Conservation (phyloP, 2,888 invertebrate genomes). For the Apodemia duryi region DNA sequence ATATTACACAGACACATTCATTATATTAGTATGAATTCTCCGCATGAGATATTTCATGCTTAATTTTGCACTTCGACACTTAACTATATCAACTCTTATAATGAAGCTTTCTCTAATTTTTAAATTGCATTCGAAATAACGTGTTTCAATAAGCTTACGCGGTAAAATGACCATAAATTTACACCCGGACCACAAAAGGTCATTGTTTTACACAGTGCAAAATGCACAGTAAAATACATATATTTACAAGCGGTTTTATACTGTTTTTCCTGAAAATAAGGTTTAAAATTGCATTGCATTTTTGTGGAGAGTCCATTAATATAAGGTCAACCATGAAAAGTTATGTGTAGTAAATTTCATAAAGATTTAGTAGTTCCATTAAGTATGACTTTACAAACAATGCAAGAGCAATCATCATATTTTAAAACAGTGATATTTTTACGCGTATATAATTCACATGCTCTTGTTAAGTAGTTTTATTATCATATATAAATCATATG, state of each 20-base stretch:
- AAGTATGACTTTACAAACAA: slow-evolving; percentile 24
- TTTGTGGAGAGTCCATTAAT: slow-evolving; percentile 6
- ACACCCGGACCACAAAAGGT: slow-evolving; percentile 39
- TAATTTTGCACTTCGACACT: not conserved
- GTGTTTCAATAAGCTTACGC: slow-evolving; percentile 11
- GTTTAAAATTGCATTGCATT: not conserved
- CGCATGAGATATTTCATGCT: not conserved
- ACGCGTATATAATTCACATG: slow-evolving; percentile 9
- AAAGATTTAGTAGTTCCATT: slow-evolving; percentile 35
- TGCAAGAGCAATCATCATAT: slow-evolving; percentile 10
- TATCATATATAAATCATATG: no score
- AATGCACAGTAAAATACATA: slow-evolving; percentile 6
- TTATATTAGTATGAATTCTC: no score
- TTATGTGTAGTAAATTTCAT: slow-evolving; percentile 29
- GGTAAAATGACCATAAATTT: slow-evolving; percentile 39
- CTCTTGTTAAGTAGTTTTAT: not conserved
- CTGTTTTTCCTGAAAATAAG: not conserved
- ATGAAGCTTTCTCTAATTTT: slow-evolving; percentile 3
- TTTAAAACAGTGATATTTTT: slow-evolving; percentile 3
- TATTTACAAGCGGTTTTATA: not conserved
- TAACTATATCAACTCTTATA: not conserved
- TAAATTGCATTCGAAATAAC: slow-evolving; percentile 8
- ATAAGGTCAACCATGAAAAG: slow-evolving; percentile 13
- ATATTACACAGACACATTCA: no score
- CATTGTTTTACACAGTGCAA: slow-evolving; percentile 38